A percentile compares a stretch with the other conserved stretches of the same genome.
These are phyloP conservation scores for Gila orcuttii DNA, from an alignment of 2,113 vertebrate genomes.

Conservation along the genomic window DNA sequence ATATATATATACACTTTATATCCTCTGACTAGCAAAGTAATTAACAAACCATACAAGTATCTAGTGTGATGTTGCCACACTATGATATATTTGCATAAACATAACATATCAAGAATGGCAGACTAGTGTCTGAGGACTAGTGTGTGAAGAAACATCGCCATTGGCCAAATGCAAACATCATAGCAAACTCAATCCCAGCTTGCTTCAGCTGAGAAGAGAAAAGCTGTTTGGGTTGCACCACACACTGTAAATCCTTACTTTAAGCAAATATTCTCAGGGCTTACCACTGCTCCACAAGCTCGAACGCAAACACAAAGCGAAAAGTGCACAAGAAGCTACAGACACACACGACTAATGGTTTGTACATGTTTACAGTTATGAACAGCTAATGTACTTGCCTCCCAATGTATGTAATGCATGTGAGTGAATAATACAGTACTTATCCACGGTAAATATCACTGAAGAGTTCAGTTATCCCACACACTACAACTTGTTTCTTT, in stretches of 20 bases:
- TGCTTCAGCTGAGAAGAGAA: conserved; percentile 10
- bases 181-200: conserved; percentile 9
- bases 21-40: too few species aligned
- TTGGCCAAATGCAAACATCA: conserved; percentile 30
- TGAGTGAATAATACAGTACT: conserved; percentile 10
- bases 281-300: conserved; percentile 4
- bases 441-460: conserved; percentile 23
- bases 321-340: neutral
- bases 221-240: conserved; percentile 26
- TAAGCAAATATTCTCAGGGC: conserved; percentile 30
- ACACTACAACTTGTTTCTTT: neutral
- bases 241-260: conserved; percentile 35
- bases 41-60: too few species aligned
- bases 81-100: too few species aligned
- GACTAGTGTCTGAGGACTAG: neutral
- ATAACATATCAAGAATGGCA: neutral
- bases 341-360: conserved; percentile 3
- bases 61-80: too few species aligned
- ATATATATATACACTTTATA: too few species aligned
- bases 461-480: conserved; percentile 17
- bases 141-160: conserved; percentile 18
- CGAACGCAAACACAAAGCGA: neutral
- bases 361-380: conserved; percentile 20
- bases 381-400: conserved; percentile 12
- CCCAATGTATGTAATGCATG: neutral